These are phyloP conservation scores for Apodemus sylvaticus DNA, from an alignment of 2,113 vertebrate genomes.

Conservation along the genomic window DNA sequence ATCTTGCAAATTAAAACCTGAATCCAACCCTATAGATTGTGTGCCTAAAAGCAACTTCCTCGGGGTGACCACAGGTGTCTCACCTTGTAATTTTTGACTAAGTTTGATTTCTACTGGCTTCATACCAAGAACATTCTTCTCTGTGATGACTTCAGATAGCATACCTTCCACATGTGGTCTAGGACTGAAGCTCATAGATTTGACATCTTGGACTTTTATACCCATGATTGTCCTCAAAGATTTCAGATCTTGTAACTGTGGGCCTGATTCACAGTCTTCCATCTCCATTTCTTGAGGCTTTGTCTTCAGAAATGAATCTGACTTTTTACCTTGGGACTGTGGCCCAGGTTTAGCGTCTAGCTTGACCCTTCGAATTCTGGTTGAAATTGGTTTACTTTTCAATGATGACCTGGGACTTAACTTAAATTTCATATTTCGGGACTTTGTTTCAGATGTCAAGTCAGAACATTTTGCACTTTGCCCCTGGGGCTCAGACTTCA, in stretches of 20 bases:
- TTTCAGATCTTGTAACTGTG: constrained; percentile 59
- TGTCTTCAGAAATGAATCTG: not conserved
- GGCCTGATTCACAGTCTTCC: not conserved
- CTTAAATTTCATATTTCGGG: constrained; percentile 39
- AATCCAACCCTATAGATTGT: constrained; percentile 14
- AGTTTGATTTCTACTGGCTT: constrained; percentile 28
- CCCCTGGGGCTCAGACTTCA: constrained; percentile 11
- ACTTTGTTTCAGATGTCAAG: constrained; percentile 25
- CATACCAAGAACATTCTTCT: constrained; percentile 9
- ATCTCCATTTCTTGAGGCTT: constrained; percentile 30
- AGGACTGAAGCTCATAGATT: constrained; percentile 31
- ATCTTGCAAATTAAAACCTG: constrained; percentile 20
- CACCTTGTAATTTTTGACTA: constrained; percentile 43
- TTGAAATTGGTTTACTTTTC: constrained; percentile 31
- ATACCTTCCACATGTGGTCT: not conserved
- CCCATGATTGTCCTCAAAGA: constrained; percentile 40
- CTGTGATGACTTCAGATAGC: constrained; percentile 27
- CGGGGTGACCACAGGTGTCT: constrained; percentile 6
- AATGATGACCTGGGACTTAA: constrained; percentile 25
- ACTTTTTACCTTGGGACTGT: not conserved
- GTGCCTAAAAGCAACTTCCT: not conserved
- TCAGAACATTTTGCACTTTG: constrained; percentile 61
- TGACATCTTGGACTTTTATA: constrained; percentile 51
- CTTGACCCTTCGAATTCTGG: constrained; percentile 39
- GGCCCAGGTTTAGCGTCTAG: constrained; percentile 18